Conservation (phyloP, 2,113 vertebrate genomes). For the Climacteris rufus region DNA sequence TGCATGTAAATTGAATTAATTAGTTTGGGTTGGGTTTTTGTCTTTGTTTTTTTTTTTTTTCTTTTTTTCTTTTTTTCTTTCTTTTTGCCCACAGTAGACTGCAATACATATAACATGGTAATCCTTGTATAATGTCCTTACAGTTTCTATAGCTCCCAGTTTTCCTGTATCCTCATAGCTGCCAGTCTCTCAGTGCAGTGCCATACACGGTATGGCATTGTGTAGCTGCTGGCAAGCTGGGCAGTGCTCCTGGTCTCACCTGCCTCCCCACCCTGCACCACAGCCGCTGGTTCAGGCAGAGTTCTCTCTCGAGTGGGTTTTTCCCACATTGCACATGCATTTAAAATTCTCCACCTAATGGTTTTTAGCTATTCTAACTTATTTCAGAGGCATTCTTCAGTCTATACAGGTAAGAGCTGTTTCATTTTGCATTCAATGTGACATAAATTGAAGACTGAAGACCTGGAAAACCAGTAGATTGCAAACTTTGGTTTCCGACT, state of each 20-base stretch:
- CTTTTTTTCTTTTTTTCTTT: background rate
- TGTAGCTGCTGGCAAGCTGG: background rate
- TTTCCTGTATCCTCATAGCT: background rate
- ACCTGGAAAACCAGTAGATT: background rate
- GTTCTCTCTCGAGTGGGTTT: background rate
- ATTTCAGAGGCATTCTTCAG: background rate
- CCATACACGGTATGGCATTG: background rate
- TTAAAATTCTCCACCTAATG: background rate
- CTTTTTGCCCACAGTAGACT: background rate
- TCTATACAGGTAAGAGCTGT: background rate
- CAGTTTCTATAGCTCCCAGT: background rate
- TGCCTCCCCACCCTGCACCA: background rate
- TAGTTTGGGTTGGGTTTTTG: background rate
- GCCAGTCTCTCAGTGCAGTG: background rate
- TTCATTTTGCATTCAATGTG: background rate
- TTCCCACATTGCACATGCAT: background rate
- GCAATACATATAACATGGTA: background rate
- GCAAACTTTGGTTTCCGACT: background rate
- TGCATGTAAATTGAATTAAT: background rate
- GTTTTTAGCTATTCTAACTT: background rate
- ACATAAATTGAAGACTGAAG: background rate
- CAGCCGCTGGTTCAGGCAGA: background rate
- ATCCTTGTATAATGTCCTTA: background rate
- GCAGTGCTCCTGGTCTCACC: background rate
- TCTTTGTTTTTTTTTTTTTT: background rate